These are phyloP conservation scores for Ditylenchus dipsaci DNA, from an alignment of 1,140 invertebrate species.

Conservation along the genomic window DNA sequence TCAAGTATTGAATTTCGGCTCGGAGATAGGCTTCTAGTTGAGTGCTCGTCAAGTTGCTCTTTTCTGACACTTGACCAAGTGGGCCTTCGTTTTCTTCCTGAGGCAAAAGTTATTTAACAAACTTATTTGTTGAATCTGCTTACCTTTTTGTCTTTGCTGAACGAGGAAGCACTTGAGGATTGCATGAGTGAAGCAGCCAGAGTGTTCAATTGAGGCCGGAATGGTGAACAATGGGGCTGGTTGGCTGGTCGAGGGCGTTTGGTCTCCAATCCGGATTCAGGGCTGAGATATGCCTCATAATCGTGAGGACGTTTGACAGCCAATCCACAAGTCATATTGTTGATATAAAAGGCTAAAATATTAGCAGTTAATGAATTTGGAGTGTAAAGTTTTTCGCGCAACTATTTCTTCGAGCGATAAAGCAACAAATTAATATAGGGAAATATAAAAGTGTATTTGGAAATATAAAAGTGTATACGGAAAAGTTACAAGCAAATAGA, in stretches of 20 bases:
- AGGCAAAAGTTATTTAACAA: neutral
- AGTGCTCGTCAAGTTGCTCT: constrained; percentile 33
- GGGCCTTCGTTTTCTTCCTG: constrained; percentile 26
- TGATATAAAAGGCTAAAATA: too few relatives aligned
- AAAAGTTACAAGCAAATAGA: too few relatives aligned
- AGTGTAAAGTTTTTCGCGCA: too few relatives aligned
- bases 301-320: constrained; percentile 50
- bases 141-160: constrained; percentile 14
- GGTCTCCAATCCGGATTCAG: constrained; percentile 39
- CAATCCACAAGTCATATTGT: constrained; percentile 50
- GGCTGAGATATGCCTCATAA: constrained; percentile 40
- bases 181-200: constrained; percentile 46
- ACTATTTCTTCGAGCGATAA: too few relatives aligned
- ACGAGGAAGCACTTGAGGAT: constrained; percentile 4
- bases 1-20: constrained; percentile 41
- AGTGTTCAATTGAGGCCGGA: constrained; percentile 52
- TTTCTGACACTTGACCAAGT: constrained; percentile 24
- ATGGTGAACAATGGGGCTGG: constrained; percentile 50
- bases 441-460: too few relatives aligned
- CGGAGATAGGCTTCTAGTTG: constrained; percentile 48
- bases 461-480: too few relatives aligned
- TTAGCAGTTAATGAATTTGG: too few relatives aligned
- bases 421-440: too few relatives aligned
- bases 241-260: constrained; percentile 40
- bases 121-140: constrained; percentile 1